Conservation (phyloP, 2,888 invertebrate genomes). For the Dioctria linearis region DNA sequence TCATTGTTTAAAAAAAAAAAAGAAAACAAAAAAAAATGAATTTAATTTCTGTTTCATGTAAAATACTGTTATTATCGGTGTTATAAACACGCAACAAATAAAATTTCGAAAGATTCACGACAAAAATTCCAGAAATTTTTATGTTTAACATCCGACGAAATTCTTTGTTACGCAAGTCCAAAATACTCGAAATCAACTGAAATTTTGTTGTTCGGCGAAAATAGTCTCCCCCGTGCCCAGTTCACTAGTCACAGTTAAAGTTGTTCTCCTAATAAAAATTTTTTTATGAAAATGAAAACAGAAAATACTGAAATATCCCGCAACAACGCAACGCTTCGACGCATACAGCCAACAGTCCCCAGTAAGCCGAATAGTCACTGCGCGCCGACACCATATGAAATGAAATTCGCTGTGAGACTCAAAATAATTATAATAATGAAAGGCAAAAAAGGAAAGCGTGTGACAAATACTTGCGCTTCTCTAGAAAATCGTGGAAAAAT, state of each 20-base stretch:
- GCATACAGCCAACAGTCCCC: constrained; percentile 19
- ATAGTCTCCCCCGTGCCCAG: background rate
- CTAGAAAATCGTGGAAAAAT: no score
- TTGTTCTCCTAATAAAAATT: constrained; percentile 49
- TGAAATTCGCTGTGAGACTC: background rate
- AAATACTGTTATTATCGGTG: no score
- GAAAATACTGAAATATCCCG: constrained; percentile 24
- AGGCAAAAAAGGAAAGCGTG: constrained; percentile 19
- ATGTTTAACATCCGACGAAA: constrained; percentile 4
- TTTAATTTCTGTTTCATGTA: no score
- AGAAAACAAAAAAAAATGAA: no score
- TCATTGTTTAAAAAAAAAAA: no score
- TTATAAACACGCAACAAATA: no score
- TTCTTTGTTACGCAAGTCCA: constrained; percentile 43
- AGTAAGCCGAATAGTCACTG: background rate
- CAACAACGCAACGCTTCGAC: background rate
- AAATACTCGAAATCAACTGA: constrained; percentile 37
- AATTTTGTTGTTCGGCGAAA: constrained; percentile 8
- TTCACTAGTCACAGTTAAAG: constrained; percentile 45
- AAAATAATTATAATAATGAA: constrained; percentile 31
- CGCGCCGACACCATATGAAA: constrained; percentile 22
- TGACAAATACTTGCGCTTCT: no score
- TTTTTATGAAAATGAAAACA: constrained; percentile 28
- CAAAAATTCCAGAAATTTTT: constrained; percentile 29
- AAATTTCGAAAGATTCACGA: background rate